These are phyloP conservation scores for Pomatostomus ruficeps DNA, from an alignment of 2,113 vertebrate species.

Conservation along the genomic window DNA sequence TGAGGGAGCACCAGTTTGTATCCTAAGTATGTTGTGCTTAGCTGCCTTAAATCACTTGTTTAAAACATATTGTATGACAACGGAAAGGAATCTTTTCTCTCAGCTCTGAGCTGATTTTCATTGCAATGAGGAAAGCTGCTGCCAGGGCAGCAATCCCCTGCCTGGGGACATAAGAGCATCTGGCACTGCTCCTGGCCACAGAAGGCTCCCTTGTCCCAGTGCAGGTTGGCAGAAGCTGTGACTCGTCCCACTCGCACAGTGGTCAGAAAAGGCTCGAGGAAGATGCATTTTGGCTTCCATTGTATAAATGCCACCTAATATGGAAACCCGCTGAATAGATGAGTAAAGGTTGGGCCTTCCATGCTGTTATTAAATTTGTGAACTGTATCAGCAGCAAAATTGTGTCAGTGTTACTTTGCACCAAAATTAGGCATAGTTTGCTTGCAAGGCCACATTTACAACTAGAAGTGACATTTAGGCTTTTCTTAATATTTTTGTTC, in stretches of 20 bases:
- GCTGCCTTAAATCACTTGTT: background rate
- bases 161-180: background rate
- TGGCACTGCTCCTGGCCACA: background rate
- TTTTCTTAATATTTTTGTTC: constrained; percentile 6
- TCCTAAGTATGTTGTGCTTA: background rate
- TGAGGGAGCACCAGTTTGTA: background rate
- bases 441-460: background rate
- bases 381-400: background rate
- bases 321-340: background rate
- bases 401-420: background rate
- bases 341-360: background rate
- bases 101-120: background rate
- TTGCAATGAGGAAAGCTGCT: background rate
- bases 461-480: background rate
- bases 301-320: background rate
- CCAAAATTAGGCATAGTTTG: background rate
- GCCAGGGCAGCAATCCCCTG: background rate
- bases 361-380: background rate
- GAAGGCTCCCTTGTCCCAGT: background rate
- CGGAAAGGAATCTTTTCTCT: background rate
- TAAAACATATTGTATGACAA: background rate
- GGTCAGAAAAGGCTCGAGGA: background rate
- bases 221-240: background rate
- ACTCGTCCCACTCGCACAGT: accelerated
- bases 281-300: background rate